Base-by-base conservation (phyloP, 2,797 vertebrate genomes). In the Megalops cyprinoides region DNA sequence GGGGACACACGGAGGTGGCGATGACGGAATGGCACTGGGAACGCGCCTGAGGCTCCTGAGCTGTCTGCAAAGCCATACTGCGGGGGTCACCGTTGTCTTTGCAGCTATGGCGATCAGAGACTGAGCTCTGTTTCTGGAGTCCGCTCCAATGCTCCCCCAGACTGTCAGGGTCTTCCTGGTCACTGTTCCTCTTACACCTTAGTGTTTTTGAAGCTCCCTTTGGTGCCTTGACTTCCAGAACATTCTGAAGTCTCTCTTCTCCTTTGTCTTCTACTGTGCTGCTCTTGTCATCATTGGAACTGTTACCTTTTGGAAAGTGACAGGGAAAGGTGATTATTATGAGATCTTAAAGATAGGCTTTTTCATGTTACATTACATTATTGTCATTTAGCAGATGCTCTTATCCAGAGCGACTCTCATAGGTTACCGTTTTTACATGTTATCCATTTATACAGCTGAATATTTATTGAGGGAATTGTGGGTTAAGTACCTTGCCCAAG, bases 31-130 rank as follows among this genome's bases (percentile, higher is more conserved):
- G 98, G 89, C 98, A 98, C 89, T 99, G 98, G 94, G 97, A 98
- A 98, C 99, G 98, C 94, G 98, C 97, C 93, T 98, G 98, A 95
- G 99, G 98, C 95, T 99, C 99, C 94, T 99, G 97, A 96, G 98
- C 95, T 86, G 98, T 99, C 96, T 99, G 98, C 91, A 99, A 99
- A 89, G 98, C 97, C 94, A 98, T 92, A 91, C 98, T 98, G 87
- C 98, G 98, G 81, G 99, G 97, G 90, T 97, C 97, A 88, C 98
- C 99, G 74, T 97, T 97, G 81, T 98, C 98, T 91, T 99, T 98
- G 93, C 99, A 98, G 87, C 98, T 97, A 20, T 99, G 98, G 81
- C 97, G 97, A 87, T 99, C 97, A 76, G 98, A 98, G 86, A 98
- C 97, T 34, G 98, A 98, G 62, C 98, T 95, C 80, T 97, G 95